Evolutionary conservation across 2,113 vertebrate species (phyloP).

Genomic region (Microtus pennsylvanicus): DNA sequence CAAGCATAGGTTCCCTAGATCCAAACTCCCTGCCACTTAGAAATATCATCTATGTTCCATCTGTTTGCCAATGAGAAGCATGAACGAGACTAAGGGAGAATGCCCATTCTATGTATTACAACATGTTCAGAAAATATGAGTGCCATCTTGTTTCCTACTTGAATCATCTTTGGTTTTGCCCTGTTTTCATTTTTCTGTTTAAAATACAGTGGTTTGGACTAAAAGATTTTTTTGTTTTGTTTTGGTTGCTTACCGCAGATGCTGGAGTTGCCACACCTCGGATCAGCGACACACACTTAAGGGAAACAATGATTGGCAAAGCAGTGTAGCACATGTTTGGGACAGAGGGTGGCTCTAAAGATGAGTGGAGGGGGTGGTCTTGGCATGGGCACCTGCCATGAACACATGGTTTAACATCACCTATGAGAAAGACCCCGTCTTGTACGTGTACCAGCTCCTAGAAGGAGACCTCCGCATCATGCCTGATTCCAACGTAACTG

Average conservation of each 20-base stretch:
- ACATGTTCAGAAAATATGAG: neutral
- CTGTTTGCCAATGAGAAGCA: neutral
- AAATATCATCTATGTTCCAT: neutral
- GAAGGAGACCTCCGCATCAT: conserved; percentile 98
- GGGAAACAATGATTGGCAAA: conserved; percentile 97
- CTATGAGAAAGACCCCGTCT: conserved; percentile 97
- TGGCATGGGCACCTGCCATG: conserved; percentile 97
- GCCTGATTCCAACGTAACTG: conserved; percentile 90
- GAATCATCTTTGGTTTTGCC: conserved; percentile 8
- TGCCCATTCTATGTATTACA: neutral
- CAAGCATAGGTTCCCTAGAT: neutral
- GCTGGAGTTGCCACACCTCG: conserved; percentile 93
- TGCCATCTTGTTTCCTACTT: neutral
- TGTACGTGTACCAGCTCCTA: conserved; percentile 99
- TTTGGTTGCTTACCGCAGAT: conserved; percentile 52
- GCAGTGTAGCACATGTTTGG: conserved; percentile 99
- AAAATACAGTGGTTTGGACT: neutral
- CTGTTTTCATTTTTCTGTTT: conserved; percentile 35
- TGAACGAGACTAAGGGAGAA: neutral
- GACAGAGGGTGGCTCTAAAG: conserved; percentile 97
- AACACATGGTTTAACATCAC: conserved; percentile 99
- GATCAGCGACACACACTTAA: conserved; percentile 94
- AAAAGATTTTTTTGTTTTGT: conserved; percentile 18
- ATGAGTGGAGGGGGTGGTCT: conserved; percentile 98
- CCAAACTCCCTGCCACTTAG: neutral